A percentile compares a stretch with the other conserved stretches of the same genome.
Conservation (phyloP, 2,888 invertebrate species). For the Brassicogethes aeneus region DNA sequence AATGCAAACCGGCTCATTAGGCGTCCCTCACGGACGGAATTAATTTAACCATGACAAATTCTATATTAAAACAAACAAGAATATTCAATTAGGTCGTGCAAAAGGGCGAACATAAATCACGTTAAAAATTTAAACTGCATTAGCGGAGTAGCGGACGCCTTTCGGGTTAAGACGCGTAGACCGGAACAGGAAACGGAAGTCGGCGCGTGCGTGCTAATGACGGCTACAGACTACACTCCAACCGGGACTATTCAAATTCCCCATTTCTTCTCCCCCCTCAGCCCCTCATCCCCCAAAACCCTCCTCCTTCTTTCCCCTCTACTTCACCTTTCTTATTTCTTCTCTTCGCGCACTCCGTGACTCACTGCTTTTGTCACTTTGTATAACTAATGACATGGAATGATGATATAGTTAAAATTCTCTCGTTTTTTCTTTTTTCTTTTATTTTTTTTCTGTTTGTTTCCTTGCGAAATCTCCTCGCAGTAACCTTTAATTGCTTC, state of each 20-base stretch:
- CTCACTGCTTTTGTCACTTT: constrained; percentile 17
- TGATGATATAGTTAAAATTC: constrained; percentile 1
- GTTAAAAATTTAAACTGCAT: constrained; percentile 36
- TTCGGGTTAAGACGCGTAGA: constrained; percentile 28
- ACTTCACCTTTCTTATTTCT: background rate
- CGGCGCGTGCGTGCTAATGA: constrained; percentile 41
- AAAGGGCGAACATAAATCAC: constrained; percentile 33
- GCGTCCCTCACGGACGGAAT: constrained; percentile 15
- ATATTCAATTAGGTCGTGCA: constrained; percentile 31
- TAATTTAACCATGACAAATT: constrained; percentile 24
- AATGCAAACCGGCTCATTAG: background rate
- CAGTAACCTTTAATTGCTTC: background rate
- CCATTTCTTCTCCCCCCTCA: background rate
- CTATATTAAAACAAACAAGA: constrained; percentile 30
- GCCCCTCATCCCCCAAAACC: background rate
- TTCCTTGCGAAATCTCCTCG: background rate
- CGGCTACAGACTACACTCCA: constrained; percentile 11
- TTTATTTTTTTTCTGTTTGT: background rate
- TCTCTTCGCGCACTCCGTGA: constrained; percentile 7
- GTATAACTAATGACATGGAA: constrained; percentile 12
- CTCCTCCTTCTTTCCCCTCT: background rate
- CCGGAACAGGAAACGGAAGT: constrained; percentile 39
- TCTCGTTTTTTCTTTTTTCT: background rate
- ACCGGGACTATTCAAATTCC: background rate
- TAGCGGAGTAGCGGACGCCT: constrained; percentile 18